Percentiles rank a stretch among this genome's conserved stretches.
These are phyloP conservation scores for Brachionus manjavacas DNA, from an alignment of 1,140 invertebrate species.

Conservation along the genomic window DNA sequence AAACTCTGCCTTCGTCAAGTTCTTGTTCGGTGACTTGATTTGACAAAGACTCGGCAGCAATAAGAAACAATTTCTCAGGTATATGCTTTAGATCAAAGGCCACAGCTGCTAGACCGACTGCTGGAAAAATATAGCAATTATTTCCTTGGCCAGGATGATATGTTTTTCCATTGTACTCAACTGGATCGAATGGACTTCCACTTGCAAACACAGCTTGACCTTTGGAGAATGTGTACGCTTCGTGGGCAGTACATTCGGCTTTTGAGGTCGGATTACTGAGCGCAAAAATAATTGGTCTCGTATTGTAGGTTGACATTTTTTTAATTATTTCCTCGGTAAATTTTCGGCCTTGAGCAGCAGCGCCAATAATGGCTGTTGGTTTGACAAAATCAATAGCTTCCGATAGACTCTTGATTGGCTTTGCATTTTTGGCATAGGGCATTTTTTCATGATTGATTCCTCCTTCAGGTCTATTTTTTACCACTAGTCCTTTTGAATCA, in stretches of 20 bases:
- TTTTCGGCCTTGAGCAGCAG: constrained; percentile 76
- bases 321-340: constrained; percentile 79
- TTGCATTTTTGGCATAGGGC: constrained; percentile 75
- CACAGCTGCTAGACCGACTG: constrained; percentile 53
- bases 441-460: constrained; percentile 66
- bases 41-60: constrained; percentile 65
- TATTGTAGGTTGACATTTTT: constrained; percentile 77
- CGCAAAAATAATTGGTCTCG: constrained; percentile 85
- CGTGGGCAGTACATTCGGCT: constrained; percentile 90
- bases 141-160: constrained; percentile 56
- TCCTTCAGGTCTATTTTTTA: constrained; percentile 44
- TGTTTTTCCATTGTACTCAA: constrained; percentile 48
- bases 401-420: constrained; percentile 69
- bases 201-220: constrained; percentile 52
- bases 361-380: constrained; percentile 78
- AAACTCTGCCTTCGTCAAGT: constrained; percentile 74
- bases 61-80: constrained; percentile 53
- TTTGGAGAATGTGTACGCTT: constrained; percentile 60
- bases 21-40: constrained; percentile 72
- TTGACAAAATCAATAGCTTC: constrained; percentile 75
- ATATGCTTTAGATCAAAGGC: constrained; percentile 52
- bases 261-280: constrained; percentile 91
- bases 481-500: constrained; percentile 58
- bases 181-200: constrained; percentile 54
- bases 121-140: constrained; percentile 57